Evolutionary conservation across 2,113 vertebrate species (phyloP), one percentile per base, ranked within the genome.

Genomic region (Brachionichthys hirsutus): DNA sequence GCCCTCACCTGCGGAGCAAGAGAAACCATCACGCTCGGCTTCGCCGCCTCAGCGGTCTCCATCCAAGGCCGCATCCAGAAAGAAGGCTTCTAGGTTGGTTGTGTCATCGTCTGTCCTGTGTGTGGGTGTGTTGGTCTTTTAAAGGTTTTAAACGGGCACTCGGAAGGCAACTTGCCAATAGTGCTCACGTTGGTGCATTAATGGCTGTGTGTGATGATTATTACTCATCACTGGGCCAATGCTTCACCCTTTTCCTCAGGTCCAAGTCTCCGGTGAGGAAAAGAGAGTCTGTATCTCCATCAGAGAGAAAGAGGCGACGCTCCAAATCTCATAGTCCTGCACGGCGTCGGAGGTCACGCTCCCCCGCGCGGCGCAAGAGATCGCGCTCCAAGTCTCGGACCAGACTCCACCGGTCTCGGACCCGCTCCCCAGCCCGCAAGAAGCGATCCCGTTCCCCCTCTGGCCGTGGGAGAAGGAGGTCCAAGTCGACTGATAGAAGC

Each of bases 261-360:
- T 91, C 91, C 13, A 92, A 87, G 65, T 89, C 90, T 73, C 89
- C 88, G 16, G 70, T 52, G 3, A 86, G 51, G 67, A 92, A 87
- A 78, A 87, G 79, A 57, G 83, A 87, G 20, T 91, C 92, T 2
- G 75, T 78, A n/a, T 92, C 91, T 48, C 88, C 90, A 17, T 67
- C 75, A 16, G 84, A 83, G 11, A 86, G 70, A 42, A 87, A 77
- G 44, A 92, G 88, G 54, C 80, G 81, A 2, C 84, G 84, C 7
- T 89, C 90, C 15, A 89, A 90, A 71, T 91, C 92, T 3, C 81
- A 83, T n/a, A 90, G 89, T 51, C 89, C 90, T n/a, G 66, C 67
- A 14, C 78, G 89, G 1, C 83, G 85, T 15, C 75, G 85, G 13
- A 81, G 81, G 56, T 90, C 91, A 9, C 84, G 70, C 13, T 91